phyloP scores from a whole-genome alignment of 2,797 vertebrate species.

The Platalea minor region DNA sequence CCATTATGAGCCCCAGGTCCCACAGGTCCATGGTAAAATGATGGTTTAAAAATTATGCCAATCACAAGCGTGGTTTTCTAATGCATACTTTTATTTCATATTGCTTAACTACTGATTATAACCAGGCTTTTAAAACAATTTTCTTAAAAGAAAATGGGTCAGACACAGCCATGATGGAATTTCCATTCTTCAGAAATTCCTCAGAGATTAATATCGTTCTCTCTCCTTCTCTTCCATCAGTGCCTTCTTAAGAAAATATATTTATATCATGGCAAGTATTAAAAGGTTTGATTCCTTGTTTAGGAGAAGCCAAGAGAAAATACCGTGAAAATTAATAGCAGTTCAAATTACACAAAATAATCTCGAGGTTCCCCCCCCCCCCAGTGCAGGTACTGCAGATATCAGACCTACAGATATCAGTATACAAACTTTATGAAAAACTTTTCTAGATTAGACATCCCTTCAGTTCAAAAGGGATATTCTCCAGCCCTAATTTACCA shows the following conservation, averaged over 20 bases:
- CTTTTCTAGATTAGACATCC: not conserved
- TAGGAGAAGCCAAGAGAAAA: not conserved
- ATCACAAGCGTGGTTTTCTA: not conserved
- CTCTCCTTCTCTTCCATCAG: not conserved
- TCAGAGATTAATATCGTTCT: not conserved
- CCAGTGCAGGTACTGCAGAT: not conserved
- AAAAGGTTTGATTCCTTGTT: not conserved
- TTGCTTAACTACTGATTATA: not conserved
- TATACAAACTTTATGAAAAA: not conserved
- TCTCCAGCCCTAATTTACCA: not conserved
- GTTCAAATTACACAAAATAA: not conserved
- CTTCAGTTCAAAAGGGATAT: not conserved
- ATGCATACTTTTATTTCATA: not conserved
- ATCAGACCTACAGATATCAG: not conserved
- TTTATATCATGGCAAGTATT: not conserved
- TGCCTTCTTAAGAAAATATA: not conserved
- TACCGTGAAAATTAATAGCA: not conserved
- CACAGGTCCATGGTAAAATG: not conserved
- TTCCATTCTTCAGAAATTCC: constrained; percentile 12
- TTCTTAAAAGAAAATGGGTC: not conserved
- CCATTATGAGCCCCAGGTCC: not conserved
- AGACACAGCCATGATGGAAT: not conserved
- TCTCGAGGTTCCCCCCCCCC: not conserved
- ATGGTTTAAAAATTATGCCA: not conserved
- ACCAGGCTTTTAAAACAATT: not conserved